Percentiles rank a stretch among this genome's conserved stretches.
Evolutionary conservation across 1,140 invertebrate genomes (phyloP).

Genomic region (Heliconius congener): DNA sequence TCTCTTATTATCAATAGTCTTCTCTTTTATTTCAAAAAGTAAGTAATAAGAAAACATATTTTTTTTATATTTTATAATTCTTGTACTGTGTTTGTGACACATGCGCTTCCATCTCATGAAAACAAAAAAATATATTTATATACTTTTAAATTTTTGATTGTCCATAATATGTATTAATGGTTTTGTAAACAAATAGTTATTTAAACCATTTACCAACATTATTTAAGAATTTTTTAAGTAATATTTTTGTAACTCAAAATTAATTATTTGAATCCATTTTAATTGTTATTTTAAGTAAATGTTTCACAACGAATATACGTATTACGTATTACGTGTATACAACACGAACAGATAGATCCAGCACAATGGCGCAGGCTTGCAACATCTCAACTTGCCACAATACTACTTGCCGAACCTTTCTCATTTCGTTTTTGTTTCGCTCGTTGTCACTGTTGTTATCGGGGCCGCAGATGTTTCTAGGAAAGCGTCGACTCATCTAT

Average conservation of each 20-base stretch:
- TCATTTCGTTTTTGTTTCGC: constrained; percentile 76
- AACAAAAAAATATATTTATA: too few species aligned
- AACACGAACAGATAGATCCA: constrained; percentile 15
- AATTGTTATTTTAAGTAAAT: neutral
- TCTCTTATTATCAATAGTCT: too few species aligned
- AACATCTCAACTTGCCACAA: constrained; percentile 64
- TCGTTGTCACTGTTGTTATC: constrained; percentile 49
- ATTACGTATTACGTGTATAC: neutral
- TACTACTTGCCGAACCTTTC: constrained; percentile 71
- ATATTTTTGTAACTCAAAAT: too few species aligned
- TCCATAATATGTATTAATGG: too few species aligned
- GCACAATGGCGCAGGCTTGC: constrained; percentile 26
- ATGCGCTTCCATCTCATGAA: too few species aligned
- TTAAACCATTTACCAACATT: neutral
- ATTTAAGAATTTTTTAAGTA: too few species aligned
- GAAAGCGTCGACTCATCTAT: constrained; percentile 65
- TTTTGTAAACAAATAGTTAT: neutral
- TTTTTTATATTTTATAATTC: too few species aligned
- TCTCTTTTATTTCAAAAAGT: too few species aligned
- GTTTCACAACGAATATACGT: neutral
- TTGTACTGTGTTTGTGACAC: too few species aligned
- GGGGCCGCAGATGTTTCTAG: constrained; percentile 64
- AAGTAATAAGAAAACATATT: too few species aligned
- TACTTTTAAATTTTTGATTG: too few species aligned
- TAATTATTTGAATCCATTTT: neutral